Evolutionary conservation across 2,888 invertebrate genomes (phyloP).

Genomic region (Drosophila affinis): DNA sequence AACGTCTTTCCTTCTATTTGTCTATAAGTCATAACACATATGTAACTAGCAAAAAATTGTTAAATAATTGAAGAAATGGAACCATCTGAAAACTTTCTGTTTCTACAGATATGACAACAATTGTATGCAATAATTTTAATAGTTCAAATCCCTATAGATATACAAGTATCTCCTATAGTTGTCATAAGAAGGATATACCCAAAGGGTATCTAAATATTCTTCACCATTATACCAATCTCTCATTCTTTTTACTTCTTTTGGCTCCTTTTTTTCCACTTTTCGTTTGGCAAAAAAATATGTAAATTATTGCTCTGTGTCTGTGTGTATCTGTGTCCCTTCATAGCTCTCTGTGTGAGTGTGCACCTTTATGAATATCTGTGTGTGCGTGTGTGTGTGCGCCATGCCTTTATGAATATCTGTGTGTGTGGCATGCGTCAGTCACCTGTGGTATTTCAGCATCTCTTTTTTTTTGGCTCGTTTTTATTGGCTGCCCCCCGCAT

Average conservation of each 20-base stretch:
- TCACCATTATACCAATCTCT: too few species aligned
- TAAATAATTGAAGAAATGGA: too few species aligned
- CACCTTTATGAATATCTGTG: slow-evolving; percentile 21
- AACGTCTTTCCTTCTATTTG: too few species aligned
- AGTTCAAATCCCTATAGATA: too few species aligned
- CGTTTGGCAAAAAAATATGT: slow-evolving; percentile 65
- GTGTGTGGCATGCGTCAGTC: slow-evolving; percentile 75
- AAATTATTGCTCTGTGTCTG: slow-evolving; percentile 60
- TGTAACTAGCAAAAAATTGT: too few species aligned
- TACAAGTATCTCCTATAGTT: not conserved
- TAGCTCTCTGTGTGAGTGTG: slow-evolving; percentile 25
- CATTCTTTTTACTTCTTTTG: not conserved
- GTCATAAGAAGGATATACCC: not conserved
- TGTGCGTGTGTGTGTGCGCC: slow-evolving; percentile 26
- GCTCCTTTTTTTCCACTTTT: slow-evolving; percentile 50
- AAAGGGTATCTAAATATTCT: not conserved
- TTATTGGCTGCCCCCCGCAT: slow-evolving; percentile 58
- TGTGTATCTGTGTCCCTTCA: slow-evolving; percentile 23
- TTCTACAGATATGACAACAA: too few species aligned
- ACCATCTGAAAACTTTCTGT: too few species aligned
- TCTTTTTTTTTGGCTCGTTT: slow-evolving; percentile 52
- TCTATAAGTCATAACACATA: too few species aligned
- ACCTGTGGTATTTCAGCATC: slow-evolving; percentile 69
- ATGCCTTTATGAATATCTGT: not conserved
- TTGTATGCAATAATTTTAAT: too few species aligned